Evolutionary conservation across 1,140 invertebrate species (phyloP).

Genomic region (Cotesia vestalis): DNA sequence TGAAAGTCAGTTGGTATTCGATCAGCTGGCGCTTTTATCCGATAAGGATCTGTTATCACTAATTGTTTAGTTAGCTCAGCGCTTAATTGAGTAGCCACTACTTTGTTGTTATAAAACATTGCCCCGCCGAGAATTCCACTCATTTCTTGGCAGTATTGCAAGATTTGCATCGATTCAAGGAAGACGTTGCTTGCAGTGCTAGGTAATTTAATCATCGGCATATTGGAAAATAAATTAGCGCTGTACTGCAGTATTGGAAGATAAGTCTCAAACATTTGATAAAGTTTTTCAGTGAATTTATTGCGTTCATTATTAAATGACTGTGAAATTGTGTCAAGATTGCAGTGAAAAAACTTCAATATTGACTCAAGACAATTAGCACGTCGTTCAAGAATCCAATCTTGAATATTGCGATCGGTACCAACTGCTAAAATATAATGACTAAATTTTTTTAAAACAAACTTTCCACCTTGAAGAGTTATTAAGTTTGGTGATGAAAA

Average conservation of each 20-base stretch:
- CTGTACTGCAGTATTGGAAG: conserved; percentile 81
- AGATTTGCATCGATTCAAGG: conserved; percentile 81
- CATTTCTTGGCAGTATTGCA: conserved; percentile 79
- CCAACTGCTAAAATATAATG: conserved; percentile 82
- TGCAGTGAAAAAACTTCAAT: conserved; percentile 80
- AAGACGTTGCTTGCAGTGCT: conserved; percentile 84
- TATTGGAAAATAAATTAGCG: conserved; percentile 80
- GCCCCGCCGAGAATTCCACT: conserved; percentile 79
- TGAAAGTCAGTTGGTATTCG: conserved; percentile 72
- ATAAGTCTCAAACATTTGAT: conserved; percentile 85
- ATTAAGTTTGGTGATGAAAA: conserved; percentile 79
- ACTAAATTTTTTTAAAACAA: conserved; percentile 80
- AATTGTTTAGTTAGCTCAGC: conserved; percentile 79
- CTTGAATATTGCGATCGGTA: conserved; percentile 84
- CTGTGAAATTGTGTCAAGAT: conserved; percentile 74
- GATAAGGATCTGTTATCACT: conserved; percentile 81
- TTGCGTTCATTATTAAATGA: conserved; percentile 70
- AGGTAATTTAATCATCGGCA: conserved; percentile 79
- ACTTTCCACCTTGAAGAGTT: conserved; percentile 83
- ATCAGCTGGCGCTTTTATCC: conserved; percentile 82
- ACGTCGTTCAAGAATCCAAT: conserved; percentile 79
- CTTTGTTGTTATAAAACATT: conserved; percentile 84
- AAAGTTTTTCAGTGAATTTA: conserved; percentile 78
- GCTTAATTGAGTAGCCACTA: conserved; percentile 80
- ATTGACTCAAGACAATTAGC: conserved; percentile 76